Evolutionary conservation across 1,140 invertebrate genomes (phyloP).

Genomic region (Drosophila suzukii): DNA sequence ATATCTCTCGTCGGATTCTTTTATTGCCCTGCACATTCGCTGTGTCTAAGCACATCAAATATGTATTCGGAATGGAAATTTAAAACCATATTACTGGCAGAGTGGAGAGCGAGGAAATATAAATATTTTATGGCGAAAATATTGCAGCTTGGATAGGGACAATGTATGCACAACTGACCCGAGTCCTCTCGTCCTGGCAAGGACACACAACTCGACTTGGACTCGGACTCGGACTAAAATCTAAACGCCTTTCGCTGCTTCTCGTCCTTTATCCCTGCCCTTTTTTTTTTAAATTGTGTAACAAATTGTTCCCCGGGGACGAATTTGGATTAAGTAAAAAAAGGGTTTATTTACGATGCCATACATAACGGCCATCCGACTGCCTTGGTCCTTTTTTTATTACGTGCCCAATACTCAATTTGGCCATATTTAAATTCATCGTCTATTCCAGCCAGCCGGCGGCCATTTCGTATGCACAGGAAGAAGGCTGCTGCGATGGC

Average conservation of each 20-base stretch:
- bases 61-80: slow-evolving; percentile 79
- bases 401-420: slow-evolving; percentile 83
- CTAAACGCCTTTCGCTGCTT: slow-evolving; percentile 48
- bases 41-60: slow-evolving; percentile 63
- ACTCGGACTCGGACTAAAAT: slow-evolving; percentile 49
- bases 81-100: slow-evolving; percentile 75
- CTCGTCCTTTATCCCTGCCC: neutral
- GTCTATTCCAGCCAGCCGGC: slow-evolving; percentile 74
- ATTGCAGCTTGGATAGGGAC: slow-evolving; percentile 74
- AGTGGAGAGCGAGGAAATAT: slow-evolving; percentile 46
- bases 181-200: slow-evolving; percentile 23
- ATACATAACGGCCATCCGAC: slow-evolving; percentile 67
- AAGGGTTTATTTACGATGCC: slow-evolving; percentile 83
- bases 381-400: slow-evolving; percentile 63
- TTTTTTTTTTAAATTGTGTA: slow-evolving; percentile 77
- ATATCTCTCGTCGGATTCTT: slow-evolving; percentile 22
- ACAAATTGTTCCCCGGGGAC: slow-evolving; percentile 82
- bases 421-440: slow-evolving; percentile 83
- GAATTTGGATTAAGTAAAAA: slow-evolving; percentile 83
- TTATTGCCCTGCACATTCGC: slow-evolving; percentile 65
- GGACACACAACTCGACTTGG: slow-evolving; percentile 41
- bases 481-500: slow-evolving; percentile 41
- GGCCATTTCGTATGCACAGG: slow-evolving; percentile 76
- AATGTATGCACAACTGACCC: slow-evolving; percentile 74
- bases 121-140: slow-evolving; percentile 82